These are phyloP conservation scores for Acomys russatus DNA, from an alignment of 2,797 vertebrate species.

Conservation along the genomic window DNA sequence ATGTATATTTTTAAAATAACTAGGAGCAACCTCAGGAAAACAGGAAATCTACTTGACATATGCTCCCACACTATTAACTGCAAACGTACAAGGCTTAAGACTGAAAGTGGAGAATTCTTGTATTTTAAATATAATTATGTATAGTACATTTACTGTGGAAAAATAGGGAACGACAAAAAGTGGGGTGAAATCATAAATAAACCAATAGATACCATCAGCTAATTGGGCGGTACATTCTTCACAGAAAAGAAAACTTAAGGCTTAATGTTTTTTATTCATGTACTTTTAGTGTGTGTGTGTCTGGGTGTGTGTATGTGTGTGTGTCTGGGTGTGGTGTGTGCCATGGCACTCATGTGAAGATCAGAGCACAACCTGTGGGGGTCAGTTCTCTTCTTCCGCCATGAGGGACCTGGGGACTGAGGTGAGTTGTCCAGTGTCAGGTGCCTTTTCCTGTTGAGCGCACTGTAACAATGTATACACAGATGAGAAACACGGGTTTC, in stretches of 20 bases:
- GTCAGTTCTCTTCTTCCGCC: background rate
- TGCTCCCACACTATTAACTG: too few species aligned
- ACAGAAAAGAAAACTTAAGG: background rate
- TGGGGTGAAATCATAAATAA: background rate
- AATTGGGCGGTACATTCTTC: background rate
- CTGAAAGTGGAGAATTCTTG: background rate
- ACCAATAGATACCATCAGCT: background rate
- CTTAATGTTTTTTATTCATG: background rate
- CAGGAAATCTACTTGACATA: too few species aligned
- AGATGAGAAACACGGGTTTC: background rate
- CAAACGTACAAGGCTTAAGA: background rate
- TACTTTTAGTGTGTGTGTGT: background rate
- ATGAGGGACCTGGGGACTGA: background rate
- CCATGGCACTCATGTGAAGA: background rate
- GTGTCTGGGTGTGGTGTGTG: background rate
- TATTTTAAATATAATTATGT: background rate
- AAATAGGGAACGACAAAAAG: background rate
- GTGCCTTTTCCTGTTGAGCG: background rate
- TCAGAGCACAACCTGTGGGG: background rate
- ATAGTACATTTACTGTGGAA: background rate
- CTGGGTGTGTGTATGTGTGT: background rate
- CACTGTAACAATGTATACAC: background rate
- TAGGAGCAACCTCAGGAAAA: too few species aligned
- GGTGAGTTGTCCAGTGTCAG: background rate
- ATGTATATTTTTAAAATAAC: too few species aligned